These are phyloP conservation scores for Acanthosepion esculentum DNA, from an alignment of 2,888 invertebrate species.

Conservation along the genomic window DNA sequence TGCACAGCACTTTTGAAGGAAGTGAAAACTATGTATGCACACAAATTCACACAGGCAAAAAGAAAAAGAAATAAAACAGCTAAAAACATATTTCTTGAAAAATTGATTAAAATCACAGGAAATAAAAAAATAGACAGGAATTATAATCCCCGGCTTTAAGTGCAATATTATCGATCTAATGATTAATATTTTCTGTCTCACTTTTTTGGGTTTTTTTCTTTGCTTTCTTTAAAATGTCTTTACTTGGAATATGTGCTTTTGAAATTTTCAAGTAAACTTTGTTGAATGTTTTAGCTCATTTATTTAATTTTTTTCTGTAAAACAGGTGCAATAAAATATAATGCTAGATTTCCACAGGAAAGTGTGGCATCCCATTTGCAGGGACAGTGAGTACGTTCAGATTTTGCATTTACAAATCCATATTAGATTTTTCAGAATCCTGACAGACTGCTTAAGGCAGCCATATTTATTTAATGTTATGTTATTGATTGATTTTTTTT, in stretches of 20 bases:
- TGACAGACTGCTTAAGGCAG: background rate
- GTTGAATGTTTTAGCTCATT: background rate
- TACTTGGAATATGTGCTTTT: conserved; percentile 9
- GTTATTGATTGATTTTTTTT: too few species aligned
- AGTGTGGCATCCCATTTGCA: background rate
- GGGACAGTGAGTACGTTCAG: background rate
- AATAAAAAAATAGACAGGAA: background rate
- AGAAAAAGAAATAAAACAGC: background rate
- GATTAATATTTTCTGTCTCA: background rate
- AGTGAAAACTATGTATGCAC: background rate
- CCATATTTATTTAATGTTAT: background rate
- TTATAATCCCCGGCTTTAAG: background rate
- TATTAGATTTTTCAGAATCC: background rate
- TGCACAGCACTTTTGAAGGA: background rate
- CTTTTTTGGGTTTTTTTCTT: background rate
- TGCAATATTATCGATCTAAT: background rate
- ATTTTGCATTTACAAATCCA: background rate
- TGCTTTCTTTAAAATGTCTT: background rate
- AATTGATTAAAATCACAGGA: conserved; percentile 17
- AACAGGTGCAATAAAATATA: background rate
- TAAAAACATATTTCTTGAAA: background rate
- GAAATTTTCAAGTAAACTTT: background rate
- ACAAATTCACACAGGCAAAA: background rate
- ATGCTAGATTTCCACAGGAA: background rate
- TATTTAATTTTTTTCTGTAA: background rate